These are phyloP conservation scores for Pseudopodoces humilis DNA, from an alignment of 2,113 vertebrate genomes.

Conservation along the genomic window DNA sequence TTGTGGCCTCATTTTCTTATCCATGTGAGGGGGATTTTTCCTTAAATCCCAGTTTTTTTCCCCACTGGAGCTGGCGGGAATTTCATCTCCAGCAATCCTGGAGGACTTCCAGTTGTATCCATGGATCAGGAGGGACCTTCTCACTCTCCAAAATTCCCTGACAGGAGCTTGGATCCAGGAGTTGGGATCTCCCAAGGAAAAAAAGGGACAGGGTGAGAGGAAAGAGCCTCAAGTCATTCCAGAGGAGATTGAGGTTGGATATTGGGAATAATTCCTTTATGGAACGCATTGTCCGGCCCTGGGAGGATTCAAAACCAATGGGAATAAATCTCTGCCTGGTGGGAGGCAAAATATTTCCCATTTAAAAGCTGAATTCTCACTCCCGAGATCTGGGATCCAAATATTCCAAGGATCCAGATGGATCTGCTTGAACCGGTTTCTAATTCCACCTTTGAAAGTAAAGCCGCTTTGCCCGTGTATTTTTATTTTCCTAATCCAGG, in stretches of 20 bases:
- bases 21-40: neutral
- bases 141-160: neutral
- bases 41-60: neutral
- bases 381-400: neutral
- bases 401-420: neutral
- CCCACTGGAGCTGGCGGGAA: neutral
- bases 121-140: no score
- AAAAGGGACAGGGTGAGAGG: neutral
- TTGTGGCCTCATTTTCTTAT: neutral
- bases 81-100: neutral
- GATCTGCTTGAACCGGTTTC: neutral
- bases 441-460: neutral
- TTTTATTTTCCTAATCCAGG: neutral
- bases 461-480: neutral
- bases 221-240: neutral
- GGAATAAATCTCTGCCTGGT: neutral
- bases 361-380: neutral
- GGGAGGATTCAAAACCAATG: no score
- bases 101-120: neutral
- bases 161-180: neutral
- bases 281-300: no score
- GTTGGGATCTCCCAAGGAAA: neutral
- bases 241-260: neutral
- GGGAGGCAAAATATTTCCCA: neutral
- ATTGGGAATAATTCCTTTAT: neutral